Evolutionary conservation across 2,888 invertebrate genomes (phyloP), one percentile per base, ranked within the genome.

Genomic region (Ecliptopera silaceata): DNA sequence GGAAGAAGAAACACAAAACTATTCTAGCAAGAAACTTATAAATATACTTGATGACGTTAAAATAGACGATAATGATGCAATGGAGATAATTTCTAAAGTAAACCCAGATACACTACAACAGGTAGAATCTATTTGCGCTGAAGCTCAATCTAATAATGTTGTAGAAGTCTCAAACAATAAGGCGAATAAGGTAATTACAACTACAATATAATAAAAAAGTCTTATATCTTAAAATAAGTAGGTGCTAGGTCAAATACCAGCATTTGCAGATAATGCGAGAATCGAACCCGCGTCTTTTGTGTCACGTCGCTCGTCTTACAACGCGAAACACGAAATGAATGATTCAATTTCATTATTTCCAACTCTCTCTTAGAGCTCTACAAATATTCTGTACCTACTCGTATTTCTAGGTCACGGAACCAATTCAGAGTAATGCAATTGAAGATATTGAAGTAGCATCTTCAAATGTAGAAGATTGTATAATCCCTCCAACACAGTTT

Each of bases 21-120:
- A 72, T 65, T 77, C 86, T 1, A 77, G 79, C 18, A 83, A 72
- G 44, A 89, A 88, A 68, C 68, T 89, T 10, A 87, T 91, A 18
- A 81, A 87, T 58, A 85, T 91, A 54, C 65, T 91, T 36, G 81
- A 88, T 61, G 84, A 89, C 63, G 64, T 88, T 2, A 75, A 77
- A 44, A 68, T 90, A 26, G 71, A 82, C 66, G 72, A 71, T 39
- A 70, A 66, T 26, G 77, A 84, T 47, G 72, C 80, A 13, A 70
- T 72, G 38, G 71, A 79, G 42, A 73, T 88, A 20, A 66, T 90
- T 17, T 75, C 82, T 0, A 79, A 78, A 63, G 66, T 84, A 0
- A 77, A 84, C 50, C 69, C 72, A 4, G 71, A 72, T n/a, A 64
- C 72, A 17, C 66, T 88, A 20, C 72, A 75, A 54, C 65, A 67